Evolutionary conservation across 92 coral and sea anemone genomes (phyloP).

Genomic region (Hydrozoanthus gracilis): DNA sequence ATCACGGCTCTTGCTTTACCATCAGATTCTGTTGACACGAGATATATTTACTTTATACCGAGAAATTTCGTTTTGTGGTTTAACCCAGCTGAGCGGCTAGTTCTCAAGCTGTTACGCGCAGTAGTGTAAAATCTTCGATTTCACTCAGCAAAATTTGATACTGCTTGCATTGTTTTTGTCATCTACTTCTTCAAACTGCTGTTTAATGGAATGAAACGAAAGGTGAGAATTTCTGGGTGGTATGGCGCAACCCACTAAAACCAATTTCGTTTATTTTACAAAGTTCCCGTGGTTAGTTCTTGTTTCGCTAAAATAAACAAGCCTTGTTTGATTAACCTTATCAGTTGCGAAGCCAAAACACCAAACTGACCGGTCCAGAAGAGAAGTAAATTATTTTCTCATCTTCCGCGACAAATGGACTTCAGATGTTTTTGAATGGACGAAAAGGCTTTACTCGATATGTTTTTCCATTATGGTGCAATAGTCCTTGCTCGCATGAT

Average conservation of each 20-base stretch:
- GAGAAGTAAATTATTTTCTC: constrained; percentile 25
- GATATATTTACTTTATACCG: background rate
- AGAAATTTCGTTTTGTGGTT: background rate
- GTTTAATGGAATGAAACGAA: background rate
- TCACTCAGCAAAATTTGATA: background rate
- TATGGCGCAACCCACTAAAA: background rate
- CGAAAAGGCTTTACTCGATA: background rate
- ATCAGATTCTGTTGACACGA: constrained; percentile 17
- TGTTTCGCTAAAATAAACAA: constrained; percentile 8
- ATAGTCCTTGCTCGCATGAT: background rate
- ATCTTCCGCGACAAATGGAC: constrained; percentile 15
- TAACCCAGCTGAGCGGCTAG: background rate
- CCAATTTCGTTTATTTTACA: background rate
- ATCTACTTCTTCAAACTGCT: background rate
- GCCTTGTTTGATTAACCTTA: constrained; percentile 31
- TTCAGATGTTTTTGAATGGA: constrained; percentile 17
- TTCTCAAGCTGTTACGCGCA: constrained; percentile 1
- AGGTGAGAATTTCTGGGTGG: background rate
- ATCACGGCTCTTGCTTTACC: background rate
- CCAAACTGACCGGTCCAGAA: constrained; percentile 17
- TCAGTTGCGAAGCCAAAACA: constrained; percentile 33
- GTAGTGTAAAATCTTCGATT: background rate
- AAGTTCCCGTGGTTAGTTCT: background rate
- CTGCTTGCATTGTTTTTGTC: background rate
- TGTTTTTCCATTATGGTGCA: background rate